A percentile compares a stretch with the other conserved stretches of the same genome.
Evolutionary conservation across 2,797 vertebrate species (phyloP).

Genomic region (Scyliorhinus canicula): DNA sequence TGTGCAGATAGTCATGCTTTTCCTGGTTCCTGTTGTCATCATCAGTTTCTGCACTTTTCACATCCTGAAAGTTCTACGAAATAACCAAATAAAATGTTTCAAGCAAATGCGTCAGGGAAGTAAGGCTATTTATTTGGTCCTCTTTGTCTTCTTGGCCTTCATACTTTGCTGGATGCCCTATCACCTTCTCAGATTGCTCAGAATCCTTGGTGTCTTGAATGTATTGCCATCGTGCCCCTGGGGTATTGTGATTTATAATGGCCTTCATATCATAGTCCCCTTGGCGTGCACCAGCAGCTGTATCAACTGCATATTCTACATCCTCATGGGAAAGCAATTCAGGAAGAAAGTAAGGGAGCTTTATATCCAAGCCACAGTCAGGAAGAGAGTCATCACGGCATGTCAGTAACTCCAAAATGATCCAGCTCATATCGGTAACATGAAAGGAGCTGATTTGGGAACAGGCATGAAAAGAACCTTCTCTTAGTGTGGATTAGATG

Average conservation of each 20-base stretch:
- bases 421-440: background rate
- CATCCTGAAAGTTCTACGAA: constrained; percentile 62
- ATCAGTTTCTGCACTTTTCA: constrained; percentile 65
- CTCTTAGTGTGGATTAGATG: no score
- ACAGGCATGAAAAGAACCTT: background rate
- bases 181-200: constrained; percentile 67
- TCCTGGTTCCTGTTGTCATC: constrained; percentile 67
- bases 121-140: constrained; percentile 65
- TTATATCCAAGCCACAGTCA: constrained; percentile 43
- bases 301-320: constrained; percentile 78
- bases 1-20: constrained; percentile 64
- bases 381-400: background rate
- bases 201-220: constrained; percentile 55
- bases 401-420: no score
- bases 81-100: constrained; percentile 55
- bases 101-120: constrained; percentile 59
- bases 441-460: background rate
- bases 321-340: constrained; percentile 78
- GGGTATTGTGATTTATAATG: constrained; percentile 50
- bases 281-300: constrained; percentile 76
- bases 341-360: constrained; percentile 65
- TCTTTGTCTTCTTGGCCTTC: constrained; percentile 68
- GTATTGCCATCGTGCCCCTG: constrained; percentile 56
- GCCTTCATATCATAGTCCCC: constrained; percentile 61
- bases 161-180: constrained; percentile 75